A percentile compares a stretch with the other conserved stretches of the same genome.
Conservation (phyloP, 2,888 invertebrate species). For the Drosophila mulleri region DNA sequence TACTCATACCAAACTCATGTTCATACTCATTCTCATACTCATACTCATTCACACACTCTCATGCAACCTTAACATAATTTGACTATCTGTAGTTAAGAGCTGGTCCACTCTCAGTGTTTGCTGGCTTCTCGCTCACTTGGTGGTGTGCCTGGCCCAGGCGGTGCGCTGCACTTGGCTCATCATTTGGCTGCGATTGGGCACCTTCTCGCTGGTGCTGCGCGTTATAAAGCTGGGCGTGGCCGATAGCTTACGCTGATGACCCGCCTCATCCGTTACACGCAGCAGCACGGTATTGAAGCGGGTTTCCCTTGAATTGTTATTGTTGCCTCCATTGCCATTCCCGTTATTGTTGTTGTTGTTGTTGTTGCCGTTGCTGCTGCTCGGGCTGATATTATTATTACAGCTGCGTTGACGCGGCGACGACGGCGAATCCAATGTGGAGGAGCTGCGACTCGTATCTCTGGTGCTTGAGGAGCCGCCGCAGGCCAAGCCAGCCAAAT, state of each 20-base stretch:
- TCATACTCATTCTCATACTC: constrained; percentile 14
- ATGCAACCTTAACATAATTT: constrained; percentile 24
- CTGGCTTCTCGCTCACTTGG: constrained; percentile 87
- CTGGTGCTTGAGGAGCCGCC: constrained; percentile 69
- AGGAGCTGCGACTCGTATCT: constrained; percentile 80
- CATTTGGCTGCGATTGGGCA: constrained; percentile 93
- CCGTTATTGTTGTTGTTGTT: constrained; percentile 27
- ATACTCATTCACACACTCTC: constrained; percentile 17
- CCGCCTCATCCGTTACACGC: constrained; percentile 86
- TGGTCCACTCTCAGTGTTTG: constrained; percentile 33
- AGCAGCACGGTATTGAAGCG: constrained; percentile 86
- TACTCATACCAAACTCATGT: constrained; percentile 9
- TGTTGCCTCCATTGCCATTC: constrained; percentile 22
- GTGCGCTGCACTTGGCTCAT: constrained; percentile 93
- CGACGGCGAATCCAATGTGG: constrained; percentile 79
- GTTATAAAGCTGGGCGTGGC: constrained; percentile 89
- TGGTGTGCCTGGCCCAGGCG: constrained; percentile 94
- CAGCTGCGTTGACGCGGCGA: constrained; percentile 65
- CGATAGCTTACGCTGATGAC: constrained; percentile 85
- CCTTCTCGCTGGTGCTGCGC: constrained; percentile 93
- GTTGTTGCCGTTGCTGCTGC: constrained; percentile 53
- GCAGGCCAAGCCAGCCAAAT: constrained; percentile 76
- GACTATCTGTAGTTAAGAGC: constrained; percentile 40
- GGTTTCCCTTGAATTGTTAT: constrained; percentile 60
- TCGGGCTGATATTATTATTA: constrained; percentile 69